A percentile compares a stretch with the other conserved stretches of the same genome.
phyloP scores from a whole-genome alignment of 2,113 vertebrate species.

The Zapus hudsonius region DNA sequence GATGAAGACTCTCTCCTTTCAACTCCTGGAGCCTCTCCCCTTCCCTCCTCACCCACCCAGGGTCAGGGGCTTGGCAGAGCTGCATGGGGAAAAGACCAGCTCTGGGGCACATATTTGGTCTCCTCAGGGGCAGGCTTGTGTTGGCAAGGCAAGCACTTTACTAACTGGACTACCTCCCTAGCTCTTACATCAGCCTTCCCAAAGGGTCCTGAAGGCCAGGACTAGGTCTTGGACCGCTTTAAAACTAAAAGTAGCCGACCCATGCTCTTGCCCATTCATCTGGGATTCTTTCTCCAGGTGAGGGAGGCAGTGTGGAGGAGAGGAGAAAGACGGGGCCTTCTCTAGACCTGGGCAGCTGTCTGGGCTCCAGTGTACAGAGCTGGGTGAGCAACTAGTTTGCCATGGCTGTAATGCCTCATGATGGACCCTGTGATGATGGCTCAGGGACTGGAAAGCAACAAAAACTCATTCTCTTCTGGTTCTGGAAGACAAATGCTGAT shows the following conservation, averaged over 20 bases:
- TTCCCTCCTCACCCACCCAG: background rate
- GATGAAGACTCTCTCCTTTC: background rate
- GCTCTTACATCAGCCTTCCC: background rate
- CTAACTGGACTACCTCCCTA: no score
- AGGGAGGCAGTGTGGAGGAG: background rate
- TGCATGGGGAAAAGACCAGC: background rate
- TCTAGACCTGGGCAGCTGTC: fast-evolving
- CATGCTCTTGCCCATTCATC: background rate
- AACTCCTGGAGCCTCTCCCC: background rate
- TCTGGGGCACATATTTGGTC: background rate
- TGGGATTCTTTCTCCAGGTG: background rate
- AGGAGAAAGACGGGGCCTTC: background rate
- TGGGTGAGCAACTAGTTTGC: background rate
- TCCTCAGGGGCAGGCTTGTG: no score
- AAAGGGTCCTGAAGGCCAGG: background rate
- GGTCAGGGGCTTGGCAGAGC: background rate
- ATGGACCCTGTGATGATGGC: fast-evolving
- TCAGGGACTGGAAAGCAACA: background rate
- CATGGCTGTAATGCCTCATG: background rate
- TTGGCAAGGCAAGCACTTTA: no score
- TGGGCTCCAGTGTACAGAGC: fast-evolving
- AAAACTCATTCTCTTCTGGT: background rate
- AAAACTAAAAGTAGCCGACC: background rate
- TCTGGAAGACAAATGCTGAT: background rate
- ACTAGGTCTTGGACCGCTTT: background rate